A percentile compares a stretch with the other conserved stretches of the same genome.
phyloP scores from a whole-genome alignment of 2,888 invertebrate species.

The Psylliodes chrysocephalus region DNA sequence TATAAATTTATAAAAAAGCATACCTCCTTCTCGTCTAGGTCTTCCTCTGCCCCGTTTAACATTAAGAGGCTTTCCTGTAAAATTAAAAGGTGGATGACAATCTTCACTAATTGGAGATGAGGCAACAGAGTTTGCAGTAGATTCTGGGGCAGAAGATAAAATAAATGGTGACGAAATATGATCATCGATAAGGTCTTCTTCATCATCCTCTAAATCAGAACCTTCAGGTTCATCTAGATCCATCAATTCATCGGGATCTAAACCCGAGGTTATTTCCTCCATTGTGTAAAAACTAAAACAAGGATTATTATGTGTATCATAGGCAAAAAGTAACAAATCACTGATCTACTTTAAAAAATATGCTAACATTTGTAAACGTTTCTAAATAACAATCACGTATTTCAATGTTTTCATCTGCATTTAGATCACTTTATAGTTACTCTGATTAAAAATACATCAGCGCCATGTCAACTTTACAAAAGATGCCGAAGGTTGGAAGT shows the following conservation, averaged over 20 bases:
- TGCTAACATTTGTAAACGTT: not conserved
- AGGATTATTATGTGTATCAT: conserved; percentile 9
- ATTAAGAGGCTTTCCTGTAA: conserved; percentile 70
- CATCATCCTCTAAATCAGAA: conserved; percentile 80
- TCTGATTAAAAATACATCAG: conserved; percentile 46
- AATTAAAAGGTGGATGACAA: conserved; percentile 72
- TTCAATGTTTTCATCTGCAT: conserved; percentile 15
- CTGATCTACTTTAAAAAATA: too few relatives aligned
- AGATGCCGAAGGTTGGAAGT: conserved; percentile 18
- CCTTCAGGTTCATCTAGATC: conserved; percentile 80
- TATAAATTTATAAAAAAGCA: conserved; percentile 8
- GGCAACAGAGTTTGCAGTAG: conserved; percentile 73
- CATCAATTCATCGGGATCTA: conserved; percentile 68
- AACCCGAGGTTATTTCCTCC: conserved; percentile 62
- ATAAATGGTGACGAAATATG: conserved; percentile 66
- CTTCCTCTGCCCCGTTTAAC: conserved; percentile 84
- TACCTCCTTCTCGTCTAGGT: conserved; percentile 79
- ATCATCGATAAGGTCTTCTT: conserved; percentile 69
- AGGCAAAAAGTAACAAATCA: too few relatives aligned
- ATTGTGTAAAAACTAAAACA: conserved; percentile 52
- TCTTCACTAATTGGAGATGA: conserved; percentile 70
- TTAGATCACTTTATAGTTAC: conserved; percentile 10
- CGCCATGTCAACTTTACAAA: conserved; percentile 49
- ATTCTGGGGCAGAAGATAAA: conserved; percentile 68
- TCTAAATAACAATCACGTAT: not conserved